Evolutionary conservation across 2,797 vertebrate genomes (phyloP).

Genomic region (Rhodeus uyekii): DNA sequence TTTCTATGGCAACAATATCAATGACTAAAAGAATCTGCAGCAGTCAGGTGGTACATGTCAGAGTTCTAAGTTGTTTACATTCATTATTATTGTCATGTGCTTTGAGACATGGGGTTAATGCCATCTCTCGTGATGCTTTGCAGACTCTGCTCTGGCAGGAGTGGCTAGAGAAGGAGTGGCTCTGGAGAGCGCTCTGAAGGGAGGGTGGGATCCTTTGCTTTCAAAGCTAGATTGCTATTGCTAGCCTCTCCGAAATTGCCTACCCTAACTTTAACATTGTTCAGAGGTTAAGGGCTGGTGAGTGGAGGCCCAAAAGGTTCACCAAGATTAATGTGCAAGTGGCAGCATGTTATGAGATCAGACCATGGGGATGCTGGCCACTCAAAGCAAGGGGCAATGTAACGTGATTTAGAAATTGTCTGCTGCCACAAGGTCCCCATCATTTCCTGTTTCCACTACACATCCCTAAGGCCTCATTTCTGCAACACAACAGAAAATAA

Average conservation of each 20-base stretch:
- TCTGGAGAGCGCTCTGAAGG: neutral
- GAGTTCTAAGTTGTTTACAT: neutral
- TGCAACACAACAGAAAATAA: slow-evolving; percentile 63
- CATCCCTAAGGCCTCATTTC: slow-evolving; percentile 54
- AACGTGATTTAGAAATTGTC: slow-evolving; percentile 59
- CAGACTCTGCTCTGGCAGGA: too few species aligned
- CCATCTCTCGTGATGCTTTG: neutral
- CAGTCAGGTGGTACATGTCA: neutral
- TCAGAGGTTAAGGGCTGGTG: slow-evolving; percentile 11
- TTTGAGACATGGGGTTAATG: neutral
- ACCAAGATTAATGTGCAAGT: slow-evolving; percentile 46
- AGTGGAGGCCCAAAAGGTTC: slow-evolving; percentile 24
- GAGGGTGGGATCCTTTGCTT: neutral
- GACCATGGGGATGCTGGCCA: slow-evolving; percentile 1
- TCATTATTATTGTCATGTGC: neutral
- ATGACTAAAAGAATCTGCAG: neutral
- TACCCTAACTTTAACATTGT: neutral
- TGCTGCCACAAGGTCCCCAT: slow-evolving; percentile 55
- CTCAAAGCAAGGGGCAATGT: slow-evolving; percentile 45
- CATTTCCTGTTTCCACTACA: slow-evolving; percentile 49
- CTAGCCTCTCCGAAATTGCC: neutral
- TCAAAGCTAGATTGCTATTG: neutral
- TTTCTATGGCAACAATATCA: neutral
- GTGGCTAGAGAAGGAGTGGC: too few species aligned
- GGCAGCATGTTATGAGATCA: slow-evolving; percentile 48